Base-by-base conservation (phyloP, 2,113 vertebrate genomes). In the Symphodus melops region DNA sequence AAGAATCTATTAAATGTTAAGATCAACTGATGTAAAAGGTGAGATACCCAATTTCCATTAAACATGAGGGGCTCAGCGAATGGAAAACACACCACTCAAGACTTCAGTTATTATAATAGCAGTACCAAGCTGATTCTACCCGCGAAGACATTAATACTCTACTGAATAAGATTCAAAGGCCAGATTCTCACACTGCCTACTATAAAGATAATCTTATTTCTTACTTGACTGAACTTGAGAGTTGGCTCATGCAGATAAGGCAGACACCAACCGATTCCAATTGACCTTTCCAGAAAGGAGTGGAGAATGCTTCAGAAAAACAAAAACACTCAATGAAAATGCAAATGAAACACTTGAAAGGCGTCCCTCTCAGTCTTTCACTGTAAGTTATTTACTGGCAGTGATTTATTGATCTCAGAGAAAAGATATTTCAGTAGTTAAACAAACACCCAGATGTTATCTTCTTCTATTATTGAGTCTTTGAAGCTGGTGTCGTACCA, bases 301-400 rank as follows among this genome's bases (percentile, higher is more conserved):
- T 67, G 54, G 77, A 68, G 77, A 76, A 87, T 67, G 84, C 84
- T 76, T 86, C 53, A 62, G 79, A 91, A 92, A 51, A 91, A 93
- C 86, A 91, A 91, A 90, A 89, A 88, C 81, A 82, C 71, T 89
- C 86, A 88, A 91, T 93, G 92, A 89, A 92, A 91, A 92, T 92
- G 92, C 89, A 89, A 93, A 93, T 89, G 83, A 76, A 69, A 79
- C 61, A 70, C 65, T 85, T 77, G 80, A 75, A 84, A 79, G 82
- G 77, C 83, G 55, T 82, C 72, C 73, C 76, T 85, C 82, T 86
- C 83, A 80, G 58, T 37, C 20, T 79, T 75, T 73, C 74, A 78
- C 75, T 73, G 75, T 85, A 75, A 58, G 65, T 80, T 33, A 79
- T 72, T 87, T 60, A 73, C 73, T 69, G 77, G 61, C 75, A 76